Conservation (phyloP, 2,888 invertebrate genomes). For the Smittia aterrima region DNA sequence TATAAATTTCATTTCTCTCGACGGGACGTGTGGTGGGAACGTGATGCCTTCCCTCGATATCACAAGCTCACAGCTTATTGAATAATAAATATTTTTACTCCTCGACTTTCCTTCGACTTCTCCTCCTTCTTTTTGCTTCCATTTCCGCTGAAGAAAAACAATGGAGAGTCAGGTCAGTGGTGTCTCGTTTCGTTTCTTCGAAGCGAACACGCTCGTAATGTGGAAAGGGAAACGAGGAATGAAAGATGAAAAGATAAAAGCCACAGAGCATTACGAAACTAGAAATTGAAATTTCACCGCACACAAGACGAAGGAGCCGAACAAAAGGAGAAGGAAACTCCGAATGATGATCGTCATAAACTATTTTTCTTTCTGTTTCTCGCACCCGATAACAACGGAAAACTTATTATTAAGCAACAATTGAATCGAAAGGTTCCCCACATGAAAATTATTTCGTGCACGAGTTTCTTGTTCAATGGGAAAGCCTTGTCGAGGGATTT, state of each 20-base stretch:
- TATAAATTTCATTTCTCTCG: not conserved
- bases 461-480: not conserved
- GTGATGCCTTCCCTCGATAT: not conserved
- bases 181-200: not conserved
- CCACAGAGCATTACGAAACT: not conserved
- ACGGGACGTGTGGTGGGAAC: not conserved
- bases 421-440: not conserved
- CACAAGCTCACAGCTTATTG: not conserved
- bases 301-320: not conserved
- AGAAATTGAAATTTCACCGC: not conserved
- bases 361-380: not conserved
- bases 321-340: not conserved
- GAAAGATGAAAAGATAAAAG: conserved; percentile 20
- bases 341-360: not conserved
- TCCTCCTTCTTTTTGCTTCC: too few relatives aligned
- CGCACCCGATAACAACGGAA: not conserved
- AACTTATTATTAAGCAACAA: conserved; percentile 3
- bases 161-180: not conserved
- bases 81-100: not conserved
- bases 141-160: conserved; percentile 1
- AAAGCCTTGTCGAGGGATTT: not conserved
- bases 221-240: not conserved
- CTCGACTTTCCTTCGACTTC: not conserved
- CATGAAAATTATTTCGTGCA: not conserved
- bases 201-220: not conserved